Evolutionary conservation across 2,113 vertebrate genomes (phyloP).

Genomic region (Mionectes macconnelli): DNA sequence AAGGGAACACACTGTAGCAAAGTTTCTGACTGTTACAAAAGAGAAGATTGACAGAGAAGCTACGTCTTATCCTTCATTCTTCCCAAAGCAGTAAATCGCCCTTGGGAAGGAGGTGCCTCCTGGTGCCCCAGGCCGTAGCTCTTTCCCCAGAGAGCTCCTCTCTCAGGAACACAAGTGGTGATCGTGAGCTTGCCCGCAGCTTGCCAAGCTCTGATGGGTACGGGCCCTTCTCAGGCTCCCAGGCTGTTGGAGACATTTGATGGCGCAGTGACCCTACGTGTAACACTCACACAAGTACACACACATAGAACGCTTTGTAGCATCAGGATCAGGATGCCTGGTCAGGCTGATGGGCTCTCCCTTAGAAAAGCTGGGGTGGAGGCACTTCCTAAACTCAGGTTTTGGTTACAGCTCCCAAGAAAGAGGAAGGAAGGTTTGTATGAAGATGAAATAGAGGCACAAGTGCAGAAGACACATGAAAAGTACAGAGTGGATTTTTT

Average conservation of each 20-base stretch:
- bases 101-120: not conserved
- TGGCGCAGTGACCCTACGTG: fast-evolving
- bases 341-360: not conserved
- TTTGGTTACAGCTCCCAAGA: not conserved
- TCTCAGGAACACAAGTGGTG: not conserved
- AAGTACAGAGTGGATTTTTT: not conserved
- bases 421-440: not conserved
- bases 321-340: not conserved
- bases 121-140: fast-evolving
- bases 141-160: not conserved
- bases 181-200: fast-evolving
- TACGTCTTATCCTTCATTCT: not conserved
- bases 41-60: not conserved
- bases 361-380: not conserved
- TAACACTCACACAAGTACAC: no score
- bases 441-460: not conserved
- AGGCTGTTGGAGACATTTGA: not conserved
- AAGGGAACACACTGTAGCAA: not conserved
- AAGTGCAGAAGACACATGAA: not conserved
- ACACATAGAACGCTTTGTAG: not conserved
- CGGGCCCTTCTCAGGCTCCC: fast-evolving
- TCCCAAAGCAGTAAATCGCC: not conserved
- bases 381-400: not conserved
- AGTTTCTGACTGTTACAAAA: not conserved
- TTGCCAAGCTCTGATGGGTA: fast-evolving